Conservation (phyloP, 2,113 vertebrate species). For the Melospiza georgiana region DNA sequence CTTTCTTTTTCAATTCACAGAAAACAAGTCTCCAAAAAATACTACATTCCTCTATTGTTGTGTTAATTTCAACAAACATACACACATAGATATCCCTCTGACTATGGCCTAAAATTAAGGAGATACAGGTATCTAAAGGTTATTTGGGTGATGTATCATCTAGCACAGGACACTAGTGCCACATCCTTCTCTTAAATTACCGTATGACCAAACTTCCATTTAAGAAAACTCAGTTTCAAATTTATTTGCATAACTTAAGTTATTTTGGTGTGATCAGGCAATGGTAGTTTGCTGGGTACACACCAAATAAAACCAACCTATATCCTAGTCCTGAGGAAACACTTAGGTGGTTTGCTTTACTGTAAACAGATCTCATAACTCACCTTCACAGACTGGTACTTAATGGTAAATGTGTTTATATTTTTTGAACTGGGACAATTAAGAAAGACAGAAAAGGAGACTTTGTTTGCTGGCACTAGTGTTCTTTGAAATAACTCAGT, state of each 20-base stretch:
- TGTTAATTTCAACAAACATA: neutral
- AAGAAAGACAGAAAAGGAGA: neutral
- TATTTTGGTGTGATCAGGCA: neutral
- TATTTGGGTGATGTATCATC: neutral
- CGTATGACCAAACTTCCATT: neutral
- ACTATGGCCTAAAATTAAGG: neutral
- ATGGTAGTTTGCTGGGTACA: neutral
- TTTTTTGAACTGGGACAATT: neutral
- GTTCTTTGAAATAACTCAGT: neutral
- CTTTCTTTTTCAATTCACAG: neutral
- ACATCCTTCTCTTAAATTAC: neutral
- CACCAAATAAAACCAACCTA: neutral
- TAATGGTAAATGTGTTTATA: neutral
- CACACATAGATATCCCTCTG: neutral
- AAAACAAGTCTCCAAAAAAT: neutral
- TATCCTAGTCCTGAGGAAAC: neutral
- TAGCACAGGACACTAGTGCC: neutral
- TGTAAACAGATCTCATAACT: neutral
- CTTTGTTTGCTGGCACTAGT: neutral
- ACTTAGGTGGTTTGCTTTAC: fast-evolving
- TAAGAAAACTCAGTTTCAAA: slow-evolving; percentile 18
- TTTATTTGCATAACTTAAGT: neutral
- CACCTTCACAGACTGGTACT: neutral
- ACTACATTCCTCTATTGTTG: neutral
- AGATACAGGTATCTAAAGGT: neutral